A percentile compares a stretch with the other conserved stretches of the same genome.
These are phyloP conservation scores for Antheraea pernyi DNA, from an alignment of 1,140 invertebrate species.

Conservation along the genomic window DNA sequence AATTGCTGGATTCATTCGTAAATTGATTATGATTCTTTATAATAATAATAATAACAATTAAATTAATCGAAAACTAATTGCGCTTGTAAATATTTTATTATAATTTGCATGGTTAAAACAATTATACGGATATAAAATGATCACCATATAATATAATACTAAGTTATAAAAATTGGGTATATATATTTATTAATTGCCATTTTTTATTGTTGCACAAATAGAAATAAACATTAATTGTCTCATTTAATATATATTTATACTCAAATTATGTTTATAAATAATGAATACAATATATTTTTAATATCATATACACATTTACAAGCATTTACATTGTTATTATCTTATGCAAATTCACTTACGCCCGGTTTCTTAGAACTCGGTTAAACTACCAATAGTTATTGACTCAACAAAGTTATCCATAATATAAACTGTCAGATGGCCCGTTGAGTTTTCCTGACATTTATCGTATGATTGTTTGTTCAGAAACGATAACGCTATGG, in stretches of 20 bases:
- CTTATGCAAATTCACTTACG: too few species aligned
- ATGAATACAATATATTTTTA: too few species aligned
- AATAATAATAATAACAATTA: neutral
- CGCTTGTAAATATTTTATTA: neutral
- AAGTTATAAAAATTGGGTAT: neutral
- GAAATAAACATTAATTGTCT: neutral
- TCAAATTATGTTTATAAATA: too few species aligned
- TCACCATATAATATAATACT: neutral
- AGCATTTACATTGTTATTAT: too few species aligned
- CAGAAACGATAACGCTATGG: too few species aligned
- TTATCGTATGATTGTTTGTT: too few species aligned
- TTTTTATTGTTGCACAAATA: neutral
- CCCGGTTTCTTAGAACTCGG: too few species aligned
- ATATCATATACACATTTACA: too few species aligned
- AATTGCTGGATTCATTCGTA: slow-evolving; percentile 18
- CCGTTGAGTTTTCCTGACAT: too few species aligned
- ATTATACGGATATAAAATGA: neutral
- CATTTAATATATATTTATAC: neutral
- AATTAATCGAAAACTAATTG: neutral
- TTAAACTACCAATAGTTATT: too few species aligned
- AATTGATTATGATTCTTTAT: slow-evolving; percentile 6
- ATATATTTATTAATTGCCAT: neutral
- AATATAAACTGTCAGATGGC: too few species aligned
- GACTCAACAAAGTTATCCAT: too few species aligned
- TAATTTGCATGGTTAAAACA: neutral